Evolutionary conservation across 35 echinoderm and acorn worm genomes (phyloP), one percentile per base, ranked within the genome.

Genomic region (Holothuria glaberrima): DNA sequence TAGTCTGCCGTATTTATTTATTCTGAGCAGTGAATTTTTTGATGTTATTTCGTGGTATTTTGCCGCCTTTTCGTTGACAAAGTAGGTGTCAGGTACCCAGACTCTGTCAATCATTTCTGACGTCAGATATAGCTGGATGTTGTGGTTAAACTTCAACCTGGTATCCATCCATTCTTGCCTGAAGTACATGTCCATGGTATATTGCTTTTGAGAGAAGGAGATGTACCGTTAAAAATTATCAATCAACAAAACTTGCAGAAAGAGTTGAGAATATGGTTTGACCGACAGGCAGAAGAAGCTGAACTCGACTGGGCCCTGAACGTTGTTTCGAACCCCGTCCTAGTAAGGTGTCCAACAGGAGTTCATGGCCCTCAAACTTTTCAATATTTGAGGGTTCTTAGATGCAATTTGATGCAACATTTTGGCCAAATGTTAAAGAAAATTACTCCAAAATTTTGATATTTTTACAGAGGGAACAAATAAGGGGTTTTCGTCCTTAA

Each of bases 61-160:
- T 0, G 95, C 92, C 5, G 77, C 80, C 66, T 98, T 98, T 57
- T 98, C 95, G 34, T 98, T 98, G 63, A 98, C 80, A 74, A 98
- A 94, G 52, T 98, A 98, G 5, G 93, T 94, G 65, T 98, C 95
- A 27, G 95, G 95, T 68, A 98, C 45, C 95, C 95, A 98, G 22
- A 98, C 52, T 59, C 36, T 58, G 18, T 82, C 73, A 18, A 92
- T 68, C 68, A 92, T 92, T 30, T 98, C 95, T 12, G 92, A 78
- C 9, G 91, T 98, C 18, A 98, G 83, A 35, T 82, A 68, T 0
- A 98, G 80, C 24, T 59, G 67, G 9, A 90, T 48, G n/a, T 90
- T 59, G 9, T 85, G 63, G 12, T 34, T 29, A 54, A 74, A 98
- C 17, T 50, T 85, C 22, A 98, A 74, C 61, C 95, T 35, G 0